Evolutionary conservation across 2,888 invertebrate genomes (phyloP), one percentile per base, ranked within the genome.

Genomic region (Eudemis profundana): DNA sequence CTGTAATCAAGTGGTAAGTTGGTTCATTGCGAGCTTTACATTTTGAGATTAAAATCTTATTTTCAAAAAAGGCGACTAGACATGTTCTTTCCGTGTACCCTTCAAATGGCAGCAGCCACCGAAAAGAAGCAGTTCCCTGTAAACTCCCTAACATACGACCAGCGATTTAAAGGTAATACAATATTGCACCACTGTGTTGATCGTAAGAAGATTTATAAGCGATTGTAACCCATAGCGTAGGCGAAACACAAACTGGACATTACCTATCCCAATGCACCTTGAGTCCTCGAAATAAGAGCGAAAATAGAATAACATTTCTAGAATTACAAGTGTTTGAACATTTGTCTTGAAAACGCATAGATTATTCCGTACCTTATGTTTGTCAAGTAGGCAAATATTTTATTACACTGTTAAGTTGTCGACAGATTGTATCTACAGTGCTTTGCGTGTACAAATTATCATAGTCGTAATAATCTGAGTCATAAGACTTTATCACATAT

Each of bases 281-380:
- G 51, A 15, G 3, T 1, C 15, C 4, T 15, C 2, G 19, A 15
- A 29, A 29, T 53, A 60, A 53, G 27, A 8, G 23, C 21, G 21
- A 23, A 36, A 29, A 19, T 65, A 8, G 19, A 46, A 47, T 14
- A 23, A 14, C 50, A 36, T 53, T 21, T 53, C 23, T 27, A 36
- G 33, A 46, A 44, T 27, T 46, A 65, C 51, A 60, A 65, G 70
- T 79, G 83, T 81, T 74, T 81, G 76, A 83, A 82, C 86, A 85
- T 86, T 85, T 85, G 82, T 85, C 83, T 82, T 80, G 78, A 80
- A 78, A 82, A 83, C 72, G 71, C 67, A 68, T 75, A 81, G 83
- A 83, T 86, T 84, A 83, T 82, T 73, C 70, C 62, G 77, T 79
- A 75, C 76, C 74, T 53, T 65, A 60, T 65, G 65, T 65, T 76